These are phyloP conservation scores for Beaufortia kweichowensis DNA, from an alignment of 2,113 vertebrate genomes.

Conservation along the genomic window DNA sequence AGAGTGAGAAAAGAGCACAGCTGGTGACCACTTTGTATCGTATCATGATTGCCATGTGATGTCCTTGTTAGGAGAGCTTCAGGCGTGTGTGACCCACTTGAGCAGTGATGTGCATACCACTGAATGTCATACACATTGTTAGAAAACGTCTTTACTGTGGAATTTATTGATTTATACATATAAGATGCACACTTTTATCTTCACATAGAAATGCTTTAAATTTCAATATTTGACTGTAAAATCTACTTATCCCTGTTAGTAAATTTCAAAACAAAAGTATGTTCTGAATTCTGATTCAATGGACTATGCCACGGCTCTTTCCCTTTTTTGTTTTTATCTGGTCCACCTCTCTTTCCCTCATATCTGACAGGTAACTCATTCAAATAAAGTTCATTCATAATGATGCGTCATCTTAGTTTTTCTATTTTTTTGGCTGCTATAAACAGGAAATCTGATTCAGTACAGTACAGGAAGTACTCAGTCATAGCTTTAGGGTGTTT, in stretches of 20 bases:
- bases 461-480: slow-evolving; percentile 1
- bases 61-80: slow-evolving; percentile 39
- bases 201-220: too few relatives aligned
- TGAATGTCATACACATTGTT: background rate
- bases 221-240: too few relatives aligned
- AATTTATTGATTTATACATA: too few relatives aligned
- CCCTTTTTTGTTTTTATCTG: too few relatives aligned
- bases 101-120: slow-evolving; percentile 39
- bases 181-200: too few relatives aligned
- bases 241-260: too few relatives aligned
- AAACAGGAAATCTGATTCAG: slow-evolving; percentile 8
- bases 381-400: slow-evolving; percentile 11
- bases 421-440: background rate
- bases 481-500: slow-evolving; percentile 39
- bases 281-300: too few relatives aligned
- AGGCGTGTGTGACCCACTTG: slow-evolving; percentile 45
- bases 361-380: background rate
- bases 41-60: slow-evolving; percentile 38
- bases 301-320: too few relatives aligned
- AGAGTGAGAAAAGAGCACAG: too few relatives aligned
- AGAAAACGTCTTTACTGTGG: background rate
- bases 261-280: too few relatives aligned
- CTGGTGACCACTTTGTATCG: slow-evolving; percentile 33
- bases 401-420: slow-evolving; percentile 14
- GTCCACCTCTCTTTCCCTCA: background rate